Evolutionary conservation across 2,797 vertebrate species (phyloP).

Genomic region (Sebastes alutus): DNA sequence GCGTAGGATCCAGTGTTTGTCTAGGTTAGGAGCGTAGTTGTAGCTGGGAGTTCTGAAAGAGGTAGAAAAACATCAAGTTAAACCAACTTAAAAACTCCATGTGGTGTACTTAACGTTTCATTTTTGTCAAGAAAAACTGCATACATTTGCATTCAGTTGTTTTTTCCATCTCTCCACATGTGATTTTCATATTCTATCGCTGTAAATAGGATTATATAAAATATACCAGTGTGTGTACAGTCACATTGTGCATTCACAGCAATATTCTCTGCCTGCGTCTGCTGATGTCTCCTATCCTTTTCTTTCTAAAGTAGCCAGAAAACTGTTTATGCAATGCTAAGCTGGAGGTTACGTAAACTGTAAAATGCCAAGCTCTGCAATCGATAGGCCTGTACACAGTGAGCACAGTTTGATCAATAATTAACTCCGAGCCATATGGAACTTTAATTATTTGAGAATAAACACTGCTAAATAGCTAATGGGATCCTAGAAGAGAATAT

Average conservation of each 20-base stretch:
- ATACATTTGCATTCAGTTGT: constrained; percentile 11
- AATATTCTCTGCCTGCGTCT: constrained; percentile 26
- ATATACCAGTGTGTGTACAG: constrained; percentile 9
- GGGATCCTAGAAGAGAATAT: constrained; percentile 59
- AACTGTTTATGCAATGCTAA: constrained; percentile 56
- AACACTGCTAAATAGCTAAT: constrained; percentile 70
- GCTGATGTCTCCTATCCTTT: constrained; percentile 23
- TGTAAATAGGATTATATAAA: constrained; percentile 37
- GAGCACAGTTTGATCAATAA: constrained; percentile 70
- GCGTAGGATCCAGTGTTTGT: constrained; percentile 99
- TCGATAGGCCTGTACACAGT: constrained; percentile 48
- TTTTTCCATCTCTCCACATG: neutral
- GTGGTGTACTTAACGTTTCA: neutral
- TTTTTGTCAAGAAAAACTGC: neutral
- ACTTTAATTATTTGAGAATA: constrained; percentile 72
- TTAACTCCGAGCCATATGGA: constrained; percentile 64
- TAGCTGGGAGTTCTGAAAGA: constrained; percentile 93
- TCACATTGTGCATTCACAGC: constrained; percentile 23
- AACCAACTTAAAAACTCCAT: neutral
- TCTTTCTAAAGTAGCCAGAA: constrained; percentile 29
- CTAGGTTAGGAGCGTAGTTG: constrained; percentile 95
- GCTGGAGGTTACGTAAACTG: constrained; percentile 47
- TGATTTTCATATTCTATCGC: neutral
- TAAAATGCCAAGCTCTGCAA: constrained; percentile 61
- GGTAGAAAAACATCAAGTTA: neutral